Conservation (phyloP, 2,888 invertebrate genomes). For the Zygothrica quintamaculata region DNA sequence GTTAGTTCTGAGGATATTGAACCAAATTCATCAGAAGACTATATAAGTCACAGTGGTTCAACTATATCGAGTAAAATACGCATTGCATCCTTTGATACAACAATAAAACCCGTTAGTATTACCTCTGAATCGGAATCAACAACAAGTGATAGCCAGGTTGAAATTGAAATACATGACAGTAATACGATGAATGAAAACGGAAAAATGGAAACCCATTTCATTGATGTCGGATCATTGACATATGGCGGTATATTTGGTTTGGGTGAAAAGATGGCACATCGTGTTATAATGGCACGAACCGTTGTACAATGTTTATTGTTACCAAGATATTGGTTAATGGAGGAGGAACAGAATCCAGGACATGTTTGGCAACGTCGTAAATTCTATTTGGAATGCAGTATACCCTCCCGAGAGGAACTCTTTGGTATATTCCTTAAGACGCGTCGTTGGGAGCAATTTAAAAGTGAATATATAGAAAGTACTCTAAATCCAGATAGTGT, state of each 20-base stretch:
- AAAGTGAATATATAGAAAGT: conserved; percentile 68
- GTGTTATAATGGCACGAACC: conserved; percentile 88
- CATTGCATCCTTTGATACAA: no score
- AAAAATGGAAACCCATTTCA: conserved; percentile 79
- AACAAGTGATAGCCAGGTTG: no score
- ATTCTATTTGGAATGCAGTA: conserved; percentile 79
- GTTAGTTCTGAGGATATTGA: no score
- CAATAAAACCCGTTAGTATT: no score
- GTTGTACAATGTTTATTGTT: conserved; percentile 88
- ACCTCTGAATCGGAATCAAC: neutral
- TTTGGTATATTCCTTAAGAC: conserved; percentile 80
- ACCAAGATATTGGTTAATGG: conserved; percentile 89
- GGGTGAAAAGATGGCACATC: conserved; percentile 89
- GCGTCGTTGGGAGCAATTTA: conserved; percentile 82
- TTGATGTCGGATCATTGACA: conserved; percentile 82
- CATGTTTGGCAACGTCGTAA: conserved; percentile 83
- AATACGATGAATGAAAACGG: no score
- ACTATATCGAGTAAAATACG: no score
- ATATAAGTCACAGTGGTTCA: no score
- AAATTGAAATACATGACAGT: no score
- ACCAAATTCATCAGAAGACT: no score
- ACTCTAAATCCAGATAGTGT: conserved; percentile 53
- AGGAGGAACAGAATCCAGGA: conserved; percentile 84
- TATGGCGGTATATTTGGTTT: conserved; percentile 87
- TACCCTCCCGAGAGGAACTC: conserved; percentile 81